Percentiles rank a stretch among this genome's conserved stretches.
These are phyloP conservation scores for Diphyllodes magnificus DNA, from an alignment of 2,113 vertebrate species.

Conservation along the genomic window DNA sequence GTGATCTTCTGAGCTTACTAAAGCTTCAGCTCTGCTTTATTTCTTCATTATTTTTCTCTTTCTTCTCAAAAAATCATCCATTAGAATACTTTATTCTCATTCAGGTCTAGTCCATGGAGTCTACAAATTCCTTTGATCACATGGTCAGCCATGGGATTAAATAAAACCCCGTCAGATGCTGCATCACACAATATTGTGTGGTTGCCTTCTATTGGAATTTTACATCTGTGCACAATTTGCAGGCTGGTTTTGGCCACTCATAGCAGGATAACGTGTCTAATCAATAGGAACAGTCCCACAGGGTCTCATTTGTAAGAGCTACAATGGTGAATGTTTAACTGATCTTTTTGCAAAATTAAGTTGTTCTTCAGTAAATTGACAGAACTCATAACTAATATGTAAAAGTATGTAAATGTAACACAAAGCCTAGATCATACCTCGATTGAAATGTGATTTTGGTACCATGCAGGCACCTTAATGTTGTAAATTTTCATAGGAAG, in stretches of 20 bases:
- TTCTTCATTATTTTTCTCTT: not conserved
- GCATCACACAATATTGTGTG: not conserved
- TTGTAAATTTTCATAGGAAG: constrained; percentile 1
- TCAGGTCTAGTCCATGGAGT: not conserved
- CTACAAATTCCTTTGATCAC: not conserved
- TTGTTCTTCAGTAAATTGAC: not conserved
- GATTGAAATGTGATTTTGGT: not conserved
- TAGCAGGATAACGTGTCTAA: not conserved
- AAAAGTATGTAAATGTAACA: not conserved
- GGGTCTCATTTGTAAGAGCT: not conserved
- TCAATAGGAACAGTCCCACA: not conserved
- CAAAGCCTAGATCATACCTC: not conserved
- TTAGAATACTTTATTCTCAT: not conserved
- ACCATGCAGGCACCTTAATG: not conserved
- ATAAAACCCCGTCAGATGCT: not conserved
- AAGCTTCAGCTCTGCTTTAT: not conserved
- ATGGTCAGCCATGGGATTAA: not conserved
- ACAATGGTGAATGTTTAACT: not conserved
- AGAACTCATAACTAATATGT: not conserved
- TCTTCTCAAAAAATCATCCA: not conserved
- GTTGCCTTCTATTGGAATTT: not conserved
- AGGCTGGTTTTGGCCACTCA: not conserved
- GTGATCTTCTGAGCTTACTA: not conserved
- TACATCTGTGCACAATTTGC: not conserved
- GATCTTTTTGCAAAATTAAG: not conserved